phyloP scores from a whole-genome alignment of 2,113 vertebrate genomes.

The Phrynosoma platyrhinos region DNA sequence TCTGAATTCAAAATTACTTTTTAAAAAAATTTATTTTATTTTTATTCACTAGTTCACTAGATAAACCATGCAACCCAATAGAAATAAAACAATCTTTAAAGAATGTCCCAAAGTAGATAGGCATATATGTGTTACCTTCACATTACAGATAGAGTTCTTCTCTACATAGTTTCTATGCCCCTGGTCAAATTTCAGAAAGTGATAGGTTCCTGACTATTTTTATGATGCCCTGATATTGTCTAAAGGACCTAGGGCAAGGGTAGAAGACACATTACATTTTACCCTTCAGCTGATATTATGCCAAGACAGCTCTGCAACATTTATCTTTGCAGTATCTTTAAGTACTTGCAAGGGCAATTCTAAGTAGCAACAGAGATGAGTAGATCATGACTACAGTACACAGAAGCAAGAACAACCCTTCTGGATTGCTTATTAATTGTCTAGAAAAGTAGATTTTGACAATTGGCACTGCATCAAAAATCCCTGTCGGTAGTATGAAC shows the following conservation, averaged over 20 bases:
- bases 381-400: neutral
- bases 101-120: neutral
- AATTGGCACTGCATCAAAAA: neutral
- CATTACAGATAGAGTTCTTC: neutral
- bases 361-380: no score
- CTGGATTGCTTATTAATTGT: neutral
- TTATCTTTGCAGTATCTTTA: no score
- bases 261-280: neutral
- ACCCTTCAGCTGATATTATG: neutral
- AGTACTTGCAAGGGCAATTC: neutral
- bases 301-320: neutral
- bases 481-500: neutral
- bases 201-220: no score
- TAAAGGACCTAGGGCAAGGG: neutral
- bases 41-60: neutral
- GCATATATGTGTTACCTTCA: neutral
- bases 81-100: neutral
- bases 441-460: neutral
- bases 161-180: neutral
- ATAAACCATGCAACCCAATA: neutral
- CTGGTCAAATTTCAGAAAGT: neutral
- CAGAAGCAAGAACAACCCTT: neutral
- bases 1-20: neutral
- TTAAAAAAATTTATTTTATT: no score
- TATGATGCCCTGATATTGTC: neutral